Percentiles rank a stretch among this genome's conserved stretches.
These are phyloP conservation scores for Thripadectes ignobilis DNA, from an alignment of 2,797 vertebrate genomes.

Conservation along the genomic window DNA sequence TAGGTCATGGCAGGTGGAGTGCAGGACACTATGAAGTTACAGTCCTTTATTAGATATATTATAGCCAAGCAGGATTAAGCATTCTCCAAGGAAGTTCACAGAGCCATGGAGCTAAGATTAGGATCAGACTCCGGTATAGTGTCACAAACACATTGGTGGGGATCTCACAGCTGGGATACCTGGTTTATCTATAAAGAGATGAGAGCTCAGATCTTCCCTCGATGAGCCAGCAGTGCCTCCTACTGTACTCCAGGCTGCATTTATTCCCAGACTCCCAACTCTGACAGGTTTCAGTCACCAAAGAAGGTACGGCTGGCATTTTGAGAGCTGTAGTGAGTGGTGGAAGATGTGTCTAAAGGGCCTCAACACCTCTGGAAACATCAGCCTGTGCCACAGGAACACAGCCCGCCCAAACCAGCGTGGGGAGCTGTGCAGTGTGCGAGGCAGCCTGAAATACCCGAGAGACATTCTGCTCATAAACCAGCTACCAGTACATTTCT, in stretches of 20 bases:
- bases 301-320: background rate
- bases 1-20: background rate
- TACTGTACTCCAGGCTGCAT: constrained; percentile 23
- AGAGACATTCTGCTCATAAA: background rate
- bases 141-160: background rate
- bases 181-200: background rate
- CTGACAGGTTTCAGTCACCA: background rate
- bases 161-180: background rate
- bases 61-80: background rate
- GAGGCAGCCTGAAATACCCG: background rate
- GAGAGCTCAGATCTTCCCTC: background rate
- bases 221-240: constrained; percentile 34
- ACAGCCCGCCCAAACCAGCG: accelerated
- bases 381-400: background rate
- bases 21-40: background rate
- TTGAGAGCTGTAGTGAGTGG: background rate
- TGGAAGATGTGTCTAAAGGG: background rate
- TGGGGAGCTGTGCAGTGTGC: background rate
- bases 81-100: background rate
- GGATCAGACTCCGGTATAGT: background rate
- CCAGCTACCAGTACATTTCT: background rate
- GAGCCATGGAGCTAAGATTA: background rate
- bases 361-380: background rate
- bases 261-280: background rate
- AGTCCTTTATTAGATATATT: background rate